phyloP scores from a whole-genome alignment of 2,888 invertebrate species.

The Serripes groenlandicus region DNA sequence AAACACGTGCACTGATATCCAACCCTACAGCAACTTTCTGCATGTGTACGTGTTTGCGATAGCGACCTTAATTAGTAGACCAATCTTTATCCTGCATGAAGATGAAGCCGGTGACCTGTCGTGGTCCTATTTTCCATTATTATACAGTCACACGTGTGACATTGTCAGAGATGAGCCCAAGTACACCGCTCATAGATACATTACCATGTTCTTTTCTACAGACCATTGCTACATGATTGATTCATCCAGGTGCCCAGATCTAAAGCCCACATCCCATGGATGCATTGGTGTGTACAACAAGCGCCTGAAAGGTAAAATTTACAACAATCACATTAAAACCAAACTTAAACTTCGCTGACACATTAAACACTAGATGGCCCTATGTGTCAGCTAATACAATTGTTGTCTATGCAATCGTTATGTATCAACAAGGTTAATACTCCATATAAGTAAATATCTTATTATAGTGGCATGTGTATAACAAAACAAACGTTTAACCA shows the following conservation, averaged over 20 bases:
- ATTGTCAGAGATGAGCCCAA: too few species aligned
- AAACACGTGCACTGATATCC: background rate
- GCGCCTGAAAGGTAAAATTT: background rate
- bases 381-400: too few species aligned
- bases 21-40: slow-evolving; percentile 4
- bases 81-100: background rate
- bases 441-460: too few species aligned
- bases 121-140: background rate
- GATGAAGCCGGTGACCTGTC: background rate
- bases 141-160: background rate
- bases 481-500: too few species aligned
- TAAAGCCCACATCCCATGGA: background rate
- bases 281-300: slow-evolving; percentile 1
- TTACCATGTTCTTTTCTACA: background rate
- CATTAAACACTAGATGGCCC: too few species aligned
- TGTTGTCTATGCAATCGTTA: too few species aligned
- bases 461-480: too few species aligned
- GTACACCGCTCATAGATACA: background rate
- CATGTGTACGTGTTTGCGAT: slow-evolving; percentile 6
- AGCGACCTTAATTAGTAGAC: background rate
- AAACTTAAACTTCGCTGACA: too few species aligned
- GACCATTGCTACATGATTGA: slow-evolving; percentile 4
- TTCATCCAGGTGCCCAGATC: background rate
- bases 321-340: background rate
- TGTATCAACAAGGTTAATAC: too few species aligned